Evolutionary conservation across 2,797 vertebrate species (phyloP).

Genomic region (Lacerta bilineata): DNA sequence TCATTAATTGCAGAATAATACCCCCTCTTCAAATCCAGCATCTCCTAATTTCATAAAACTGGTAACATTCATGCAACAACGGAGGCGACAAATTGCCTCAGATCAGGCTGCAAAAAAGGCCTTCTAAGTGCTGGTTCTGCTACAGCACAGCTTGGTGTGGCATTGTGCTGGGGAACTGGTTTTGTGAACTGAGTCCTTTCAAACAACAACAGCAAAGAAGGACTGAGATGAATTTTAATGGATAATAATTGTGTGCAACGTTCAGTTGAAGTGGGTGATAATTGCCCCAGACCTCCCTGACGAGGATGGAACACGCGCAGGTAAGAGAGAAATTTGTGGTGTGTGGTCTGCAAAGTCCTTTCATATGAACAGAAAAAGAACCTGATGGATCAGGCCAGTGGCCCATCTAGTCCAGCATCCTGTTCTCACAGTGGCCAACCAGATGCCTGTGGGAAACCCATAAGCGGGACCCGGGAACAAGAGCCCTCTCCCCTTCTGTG

Average conservation of each 20-base stretch:
- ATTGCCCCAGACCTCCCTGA: not conserved
- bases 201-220: not conserved
- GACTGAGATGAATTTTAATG: conserved; percentile 3
- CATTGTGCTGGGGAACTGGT: not conserved
- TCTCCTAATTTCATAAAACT: conserved; percentile 10
- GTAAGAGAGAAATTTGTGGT: not conserved
- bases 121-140: not conserved
- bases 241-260: not conserved
- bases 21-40: not conserved
- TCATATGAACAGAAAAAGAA: no score
- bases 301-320: not conserved
- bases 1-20: conserved; percentile 13
- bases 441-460: no score
- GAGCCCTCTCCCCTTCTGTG: no score
- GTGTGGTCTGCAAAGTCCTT: not conserved
- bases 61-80: not conserved
- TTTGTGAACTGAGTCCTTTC: not conserved
- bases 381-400: no score
- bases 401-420: no score
- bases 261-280: not conserved
- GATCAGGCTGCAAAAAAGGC: not conserved
- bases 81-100: not conserved
- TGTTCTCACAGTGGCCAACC: no score
- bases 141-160: not conserved
- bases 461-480: no score